These are phyloP conservation scores for Drosophila meridionalis DNA, from an alignment of 2,888 invertebrate genomes.

Conservation along the genomic window DNA sequence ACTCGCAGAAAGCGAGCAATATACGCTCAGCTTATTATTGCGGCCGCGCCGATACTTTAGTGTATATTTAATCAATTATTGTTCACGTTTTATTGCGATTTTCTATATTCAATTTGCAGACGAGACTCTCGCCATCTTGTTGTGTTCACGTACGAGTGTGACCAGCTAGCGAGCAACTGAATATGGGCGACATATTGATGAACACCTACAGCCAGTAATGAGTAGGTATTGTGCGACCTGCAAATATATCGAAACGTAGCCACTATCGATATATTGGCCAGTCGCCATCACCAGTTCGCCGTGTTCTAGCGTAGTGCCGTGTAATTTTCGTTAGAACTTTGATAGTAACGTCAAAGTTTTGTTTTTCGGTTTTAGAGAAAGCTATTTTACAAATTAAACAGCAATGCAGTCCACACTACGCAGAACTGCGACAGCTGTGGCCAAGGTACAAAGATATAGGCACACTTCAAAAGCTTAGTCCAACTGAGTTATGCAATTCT, in stretches of 20 bases:
- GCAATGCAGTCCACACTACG: constrained; percentile 81
- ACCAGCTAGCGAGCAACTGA: constrained; percentile 51
- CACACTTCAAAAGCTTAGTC: constrained; percentile 15
- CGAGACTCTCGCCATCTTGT: constrained; percentile 73
- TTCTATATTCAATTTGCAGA: constrained; percentile 54
- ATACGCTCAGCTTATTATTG: constrained; percentile 41
- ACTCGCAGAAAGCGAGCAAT: constrained; percentile 42
- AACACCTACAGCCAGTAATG: not conserved
- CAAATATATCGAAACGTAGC: not conserved
- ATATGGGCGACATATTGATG: constrained; percentile 11
- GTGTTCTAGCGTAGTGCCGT: constrained; percentile 43
- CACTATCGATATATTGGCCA: constrained; percentile 16
- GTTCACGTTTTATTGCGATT: constrained; percentile 60
- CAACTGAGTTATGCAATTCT: constrained; percentile 81
- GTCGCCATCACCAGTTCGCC: constrained; percentile 54
- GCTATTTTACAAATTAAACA: constrained; percentile 26
- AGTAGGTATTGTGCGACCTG: constrained; percentile 2
- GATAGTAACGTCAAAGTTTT: constrained; percentile 58
- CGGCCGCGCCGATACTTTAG: constrained; percentile 43
- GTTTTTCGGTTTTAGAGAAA: constrained; percentile 30
- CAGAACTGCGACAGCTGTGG: constrained; percentile 63
- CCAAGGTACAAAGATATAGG: constrained; percentile 70
- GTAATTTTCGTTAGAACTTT: constrained; percentile 45
- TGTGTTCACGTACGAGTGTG: constrained; percentile 71
- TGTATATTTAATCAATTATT: constrained; percentile 43